phyloP scores from a whole-genome alignment of 2,888 invertebrate genomes.

The Hesperia comma region DNA sequence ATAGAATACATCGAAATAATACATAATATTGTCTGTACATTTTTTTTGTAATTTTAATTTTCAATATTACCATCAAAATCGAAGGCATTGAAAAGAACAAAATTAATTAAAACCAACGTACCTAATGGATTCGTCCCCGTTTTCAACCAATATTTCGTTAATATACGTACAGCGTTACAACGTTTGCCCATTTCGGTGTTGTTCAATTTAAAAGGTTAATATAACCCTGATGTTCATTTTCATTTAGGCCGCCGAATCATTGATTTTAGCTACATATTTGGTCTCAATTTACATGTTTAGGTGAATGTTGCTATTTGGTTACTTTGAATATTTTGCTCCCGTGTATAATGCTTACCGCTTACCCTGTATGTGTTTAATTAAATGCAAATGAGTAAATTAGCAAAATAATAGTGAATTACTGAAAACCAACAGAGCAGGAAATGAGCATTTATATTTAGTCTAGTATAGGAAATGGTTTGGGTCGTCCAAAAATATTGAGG shows the following conservation, averaged over 20 bases:
- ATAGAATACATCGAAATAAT: no score
- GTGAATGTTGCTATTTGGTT: neutral
- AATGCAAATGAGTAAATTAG: no score
- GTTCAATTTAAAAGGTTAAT: conserved; percentile 51
- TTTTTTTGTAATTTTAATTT: no score
- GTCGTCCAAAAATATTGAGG: no score
- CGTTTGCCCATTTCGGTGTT: conserved; percentile 53
- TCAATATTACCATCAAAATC: conserved; percentile 31
- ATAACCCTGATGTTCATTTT: conserved; percentile 14
- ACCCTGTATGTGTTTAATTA: no score
- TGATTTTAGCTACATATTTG: conserved; percentile 17
- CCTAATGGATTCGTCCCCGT: conserved; percentile 59
- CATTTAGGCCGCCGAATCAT: conserved; percentile 18
- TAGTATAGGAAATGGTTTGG: neutral
- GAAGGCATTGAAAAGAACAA: conserved; percentile 46
- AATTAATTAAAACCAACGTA: conserved; percentile 62
- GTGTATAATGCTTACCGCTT: no score
- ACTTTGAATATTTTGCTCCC: no score
- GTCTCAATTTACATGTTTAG: conserved; percentile 15
- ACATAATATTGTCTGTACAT: no score
- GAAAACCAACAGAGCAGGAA: no score
- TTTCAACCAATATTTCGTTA: conserved; percentile 59
- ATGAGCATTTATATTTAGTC: no score
- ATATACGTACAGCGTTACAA: conserved; percentile 43
- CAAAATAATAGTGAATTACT: no score